These are phyloP conservation scores for Sebastes cheni DNA, from an alignment of 2,797 vertebrate genomes.

Conservation along the genomic window DNA sequence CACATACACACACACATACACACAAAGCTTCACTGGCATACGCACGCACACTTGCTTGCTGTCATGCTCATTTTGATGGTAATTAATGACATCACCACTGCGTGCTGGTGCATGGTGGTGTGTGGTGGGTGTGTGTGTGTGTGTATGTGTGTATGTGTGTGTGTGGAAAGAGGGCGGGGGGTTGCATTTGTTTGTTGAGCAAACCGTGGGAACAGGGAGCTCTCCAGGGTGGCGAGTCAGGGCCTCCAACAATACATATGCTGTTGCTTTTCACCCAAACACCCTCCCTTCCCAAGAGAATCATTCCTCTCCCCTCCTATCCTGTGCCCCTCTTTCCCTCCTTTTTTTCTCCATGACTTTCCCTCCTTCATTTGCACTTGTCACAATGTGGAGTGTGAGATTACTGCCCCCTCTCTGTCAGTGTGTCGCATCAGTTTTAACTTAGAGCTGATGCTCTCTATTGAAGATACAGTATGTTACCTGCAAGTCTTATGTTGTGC, in stretches of 20 bases:
- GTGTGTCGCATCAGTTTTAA: slow-evolving; percentile 38
- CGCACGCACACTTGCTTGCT: slow-evolving; percentile 79
- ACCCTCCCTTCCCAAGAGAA: slow-evolving; percentile 79
- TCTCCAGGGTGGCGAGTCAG: slow-evolving; percentile 86
- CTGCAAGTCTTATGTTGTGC: neutral
- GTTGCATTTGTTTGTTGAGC: slow-evolving; percentile 83
- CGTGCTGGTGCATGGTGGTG: slow-evolving; percentile 65
- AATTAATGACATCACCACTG: slow-evolving; percentile 88
- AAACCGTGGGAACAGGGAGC: slow-evolving; percentile 87
- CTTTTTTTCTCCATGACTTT: slow-evolving; percentile 51
- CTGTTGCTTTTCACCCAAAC: slow-evolving; percentile 86
- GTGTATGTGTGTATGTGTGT: slow-evolving; percentile 53
- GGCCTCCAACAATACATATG: slow-evolving; percentile 84
- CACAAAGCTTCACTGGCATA: slow-evolving; percentile 66
- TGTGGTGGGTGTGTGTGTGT: slow-evolving; percentile 46
- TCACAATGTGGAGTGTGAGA: slow-evolving; percentile 50
- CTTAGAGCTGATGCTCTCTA: neutral
- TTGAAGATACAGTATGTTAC: neutral
- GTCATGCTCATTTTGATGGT: slow-evolving; percentile 87
- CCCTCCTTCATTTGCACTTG: slow-evolving; percentile 53
- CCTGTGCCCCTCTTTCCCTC: slow-evolving; percentile 54
- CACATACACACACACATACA: slow-evolving; percentile 54
- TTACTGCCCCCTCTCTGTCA: slow-evolving; percentile 76
- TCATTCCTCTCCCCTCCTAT: slow-evolving; percentile 67
- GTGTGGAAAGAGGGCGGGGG: slow-evolving; percentile 35